Evolutionary conservation across 2,888 invertebrate species (phyloP).

Genomic region (Synanthedon formicaeformis): DNA sequence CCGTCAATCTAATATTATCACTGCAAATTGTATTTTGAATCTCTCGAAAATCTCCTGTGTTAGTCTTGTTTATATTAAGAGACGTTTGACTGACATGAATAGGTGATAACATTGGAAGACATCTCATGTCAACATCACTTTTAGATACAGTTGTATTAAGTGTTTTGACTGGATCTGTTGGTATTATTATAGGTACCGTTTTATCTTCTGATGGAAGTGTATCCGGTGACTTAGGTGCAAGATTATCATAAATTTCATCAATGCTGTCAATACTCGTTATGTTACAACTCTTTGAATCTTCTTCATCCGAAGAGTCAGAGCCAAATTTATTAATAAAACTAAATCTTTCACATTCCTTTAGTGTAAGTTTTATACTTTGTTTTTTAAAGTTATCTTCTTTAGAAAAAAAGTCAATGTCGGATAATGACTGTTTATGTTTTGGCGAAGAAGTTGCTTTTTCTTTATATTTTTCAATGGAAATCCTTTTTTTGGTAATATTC

Average conservation of each 20-base stretch:
- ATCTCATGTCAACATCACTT: slow-evolving; percentile 52
- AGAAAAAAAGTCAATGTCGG: slow-evolving; percentile 5
- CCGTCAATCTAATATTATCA: slow-evolving; percentile 15
- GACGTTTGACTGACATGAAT: background rate
- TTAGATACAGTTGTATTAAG: slow-evolving; percentile 21
- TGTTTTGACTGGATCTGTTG: slow-evolving; percentile 42
- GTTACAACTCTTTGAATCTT: slow-evolving; percentile 16
- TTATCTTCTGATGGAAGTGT: slow-evolving; percentile 24
- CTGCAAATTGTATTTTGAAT: slow-evolving; percentile 9
- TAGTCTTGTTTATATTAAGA: slow-evolving; percentile 8
- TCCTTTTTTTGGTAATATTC: slow-evolving; percentile 48
- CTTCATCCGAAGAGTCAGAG: slow-evolving; percentile 39
- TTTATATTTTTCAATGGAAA: slow-evolving; percentile 63
- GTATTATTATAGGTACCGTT: slow-evolving; percentile 47
- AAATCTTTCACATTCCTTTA: slow-evolving; percentile 62
- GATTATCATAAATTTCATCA: slow-evolving; percentile 32
- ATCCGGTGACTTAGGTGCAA: slow-evolving; percentile 57
- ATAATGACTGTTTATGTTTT: slow-evolving; percentile 12
- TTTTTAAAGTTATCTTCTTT: slow-evolving; percentile 37
- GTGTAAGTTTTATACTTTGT: slow-evolving; percentile 55
- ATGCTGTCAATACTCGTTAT: slow-evolving; percentile 17
- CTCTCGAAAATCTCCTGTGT: slow-evolving; percentile 6
- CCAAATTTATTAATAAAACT: slow-evolving; percentile 38
- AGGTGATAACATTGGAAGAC: slow-evolving; percentile 16
- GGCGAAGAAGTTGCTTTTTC: slow-evolving; percentile 28